These are phyloP conservation scores for Saccopteryx bilineata DNA, from an alignment of 2,113 vertebrate genomes.

Conservation along the genomic window DNA sequence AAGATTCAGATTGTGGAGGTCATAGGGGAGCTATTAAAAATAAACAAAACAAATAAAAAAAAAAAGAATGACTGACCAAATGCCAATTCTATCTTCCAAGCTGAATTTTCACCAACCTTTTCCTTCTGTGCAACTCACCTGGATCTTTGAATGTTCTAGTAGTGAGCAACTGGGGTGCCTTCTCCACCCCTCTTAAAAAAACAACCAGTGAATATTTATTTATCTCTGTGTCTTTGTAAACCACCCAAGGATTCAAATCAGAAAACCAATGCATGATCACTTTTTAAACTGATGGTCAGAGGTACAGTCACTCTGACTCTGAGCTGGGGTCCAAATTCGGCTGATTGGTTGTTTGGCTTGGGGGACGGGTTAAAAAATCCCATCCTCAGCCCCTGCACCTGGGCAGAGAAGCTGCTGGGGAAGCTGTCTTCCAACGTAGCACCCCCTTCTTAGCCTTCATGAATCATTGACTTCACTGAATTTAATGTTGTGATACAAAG, in stretches of 20 bases:
- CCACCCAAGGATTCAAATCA: accelerated
- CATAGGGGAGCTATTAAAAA: neutral
- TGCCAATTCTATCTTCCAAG: neutral
- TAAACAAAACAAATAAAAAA: neutral
- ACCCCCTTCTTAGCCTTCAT: neutral
- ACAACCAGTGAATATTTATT: neutral
- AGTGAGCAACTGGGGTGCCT: too few relatives aligned
- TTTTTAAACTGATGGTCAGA: neutral
- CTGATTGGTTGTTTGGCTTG: accelerated
- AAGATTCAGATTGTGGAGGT: neutral
- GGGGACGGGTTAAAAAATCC: accelerated
- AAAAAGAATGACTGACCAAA: neutral
- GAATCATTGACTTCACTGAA: neutral
- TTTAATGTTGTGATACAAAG: neutral
- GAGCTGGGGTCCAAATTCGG: neutral
- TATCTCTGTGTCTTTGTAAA: neutral
- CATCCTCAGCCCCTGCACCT: accelerated
- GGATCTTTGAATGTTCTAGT: accelerated
- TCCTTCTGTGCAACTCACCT: accelerated
- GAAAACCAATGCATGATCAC: accelerated
- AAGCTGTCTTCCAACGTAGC: neutral
- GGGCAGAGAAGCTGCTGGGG: neutral
- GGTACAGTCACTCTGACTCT: accelerated
- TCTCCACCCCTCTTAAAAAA: too few relatives aligned
- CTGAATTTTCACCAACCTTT: accelerated